Evolutionary conservation across 2,888 invertebrate species (phyloP).

Genomic region (Saturnia pavonia): DNA sequence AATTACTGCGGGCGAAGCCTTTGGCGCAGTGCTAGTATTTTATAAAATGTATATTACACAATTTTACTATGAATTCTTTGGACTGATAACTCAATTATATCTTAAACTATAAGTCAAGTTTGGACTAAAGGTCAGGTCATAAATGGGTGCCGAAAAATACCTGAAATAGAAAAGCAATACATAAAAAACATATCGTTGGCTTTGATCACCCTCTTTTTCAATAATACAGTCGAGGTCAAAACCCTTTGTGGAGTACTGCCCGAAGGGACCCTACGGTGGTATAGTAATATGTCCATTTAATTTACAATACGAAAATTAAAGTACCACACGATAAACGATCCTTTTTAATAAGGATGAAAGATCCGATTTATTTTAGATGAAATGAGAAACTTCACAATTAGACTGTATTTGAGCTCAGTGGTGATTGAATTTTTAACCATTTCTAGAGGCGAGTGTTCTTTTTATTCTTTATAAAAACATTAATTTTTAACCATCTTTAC

Average conservation of each 20-base stretch:
- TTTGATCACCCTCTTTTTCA: conserved; percentile 78
- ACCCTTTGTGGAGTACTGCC: conserved; percentile 62
- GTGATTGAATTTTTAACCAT: background rate
- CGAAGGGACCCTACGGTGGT: conserved; percentile 45
- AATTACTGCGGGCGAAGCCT: too few species aligned
- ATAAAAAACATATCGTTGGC: conserved; percentile 69
- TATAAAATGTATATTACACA: background rate
- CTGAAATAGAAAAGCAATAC: conserved; percentile 67
- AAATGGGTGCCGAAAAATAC: conserved; percentile 54
- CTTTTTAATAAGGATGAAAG: conserved; percentile 40
- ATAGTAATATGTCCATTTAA: conserved; percentile 71
- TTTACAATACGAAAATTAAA: conserved; percentile 58
- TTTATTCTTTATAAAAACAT: background rate
- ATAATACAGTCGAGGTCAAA: conserved; percentile 63
- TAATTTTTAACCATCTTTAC: too few species aligned
- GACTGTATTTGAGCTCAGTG: background rate
- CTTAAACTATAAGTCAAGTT: too few species aligned
- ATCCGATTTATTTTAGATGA: background rate
- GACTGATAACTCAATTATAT: background rate
- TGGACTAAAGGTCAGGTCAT: conserved; percentile 13
- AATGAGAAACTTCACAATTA: background rate
- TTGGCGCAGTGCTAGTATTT: too few species aligned
- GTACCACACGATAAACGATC: conserved; percentile 40
- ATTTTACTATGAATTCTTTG: background rate
- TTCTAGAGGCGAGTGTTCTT: background rate